Evolutionary conservation across 2,113 vertebrate genomes (phyloP), one percentile per base, ranked within the genome.

Genomic region (Platichthys stellatus): DNA sequence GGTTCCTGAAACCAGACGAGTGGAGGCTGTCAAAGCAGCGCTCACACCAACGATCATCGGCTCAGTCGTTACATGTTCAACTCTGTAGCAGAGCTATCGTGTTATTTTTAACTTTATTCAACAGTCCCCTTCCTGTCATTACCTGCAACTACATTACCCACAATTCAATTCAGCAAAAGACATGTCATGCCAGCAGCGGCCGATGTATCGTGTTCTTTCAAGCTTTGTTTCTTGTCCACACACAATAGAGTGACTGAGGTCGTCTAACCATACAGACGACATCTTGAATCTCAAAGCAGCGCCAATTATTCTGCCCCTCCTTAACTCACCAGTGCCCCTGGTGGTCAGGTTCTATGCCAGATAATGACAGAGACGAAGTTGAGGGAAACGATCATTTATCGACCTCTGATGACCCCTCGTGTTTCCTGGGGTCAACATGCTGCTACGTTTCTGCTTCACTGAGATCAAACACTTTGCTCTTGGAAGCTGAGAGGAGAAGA

Each of bases 381-480:
- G 5, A 53, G 20, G 15, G 45, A 54, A n/a, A n/a, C 20, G 51
- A 21, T 49, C 15, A 0, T 45, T 45, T 45, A 45, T 3, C 13
- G 43, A 45, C 43, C 13, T 45, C 49, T 6, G 54, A 23, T 24
- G n/a, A 3, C 21, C 54, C 54, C 7, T 57, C 12, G 21, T 21
- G 54, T 54, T 54, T 54, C 20, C 51, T 71, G 62, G 63, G 51
- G 47, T 69, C 60, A 31, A 69, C 47, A 70, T 82, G 87, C 84
- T 86, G 82, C 74, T 86, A 61, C 63, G 47, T 72, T 53, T 57
- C 63, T 59, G 72, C 57, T 80, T 75, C 62, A 74, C 26, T 56
- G 40, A 51, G 63, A 63, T 54, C 43, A 61, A 66, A 75, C 53
- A 9, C 40, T 64, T 53, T 53, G 10, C 51, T n/a, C 18, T 21